Evolutionary conservation across 2,113 vertebrate species (phyloP), one percentile per base, ranked within the genome.

Genomic region (Nycticebus coucang): DNA sequence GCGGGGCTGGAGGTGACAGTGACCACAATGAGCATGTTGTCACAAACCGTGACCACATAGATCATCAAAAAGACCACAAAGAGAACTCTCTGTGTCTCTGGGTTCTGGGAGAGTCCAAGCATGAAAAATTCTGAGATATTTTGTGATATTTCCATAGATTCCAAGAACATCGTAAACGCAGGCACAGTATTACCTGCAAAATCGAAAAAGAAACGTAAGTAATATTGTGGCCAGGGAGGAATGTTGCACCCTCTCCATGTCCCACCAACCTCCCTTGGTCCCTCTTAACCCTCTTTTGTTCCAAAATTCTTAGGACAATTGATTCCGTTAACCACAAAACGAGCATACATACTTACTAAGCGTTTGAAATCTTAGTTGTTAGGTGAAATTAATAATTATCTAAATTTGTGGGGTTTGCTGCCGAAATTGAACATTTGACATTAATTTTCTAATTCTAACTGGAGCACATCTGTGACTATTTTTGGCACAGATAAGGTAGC

Each of bases 41-140:
- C 84, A 35, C 92, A 72, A 24, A 96, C 75, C 0, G 94, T 97
- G 41, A 75, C 55, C 59, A 75, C 12, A 1, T 95, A 97, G 45
- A 87, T 77, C 7, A 83, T 19, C 69, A 93, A 35, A 71, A 97
- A 96, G n/a, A 93, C 28, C 83, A 92, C 69, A 45, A 97, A 96
- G n/a, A 97, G 69, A 80, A 57, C 22, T 87, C 95, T 96, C 53
- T 97, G 95, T 3, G 77, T 37, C 72, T 62, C 87, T 57, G 95
- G 92, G 28, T 89, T 79, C 62, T 93, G 92, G n/a, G 94, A 97
- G 14, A 97, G 92, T 35, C 93, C 97, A 35, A 97, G 35, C 62
- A 97, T 69, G 77, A 97, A 87, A 93, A 97, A 95, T 24, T 87
- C 94, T 33, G 87, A 95, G 53, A 89, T 22, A 72, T 96, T 97